Evolutionary conservation across 2,888 invertebrate genomes (phyloP).

Genomic region (Apodemia hepburni): DNA sequence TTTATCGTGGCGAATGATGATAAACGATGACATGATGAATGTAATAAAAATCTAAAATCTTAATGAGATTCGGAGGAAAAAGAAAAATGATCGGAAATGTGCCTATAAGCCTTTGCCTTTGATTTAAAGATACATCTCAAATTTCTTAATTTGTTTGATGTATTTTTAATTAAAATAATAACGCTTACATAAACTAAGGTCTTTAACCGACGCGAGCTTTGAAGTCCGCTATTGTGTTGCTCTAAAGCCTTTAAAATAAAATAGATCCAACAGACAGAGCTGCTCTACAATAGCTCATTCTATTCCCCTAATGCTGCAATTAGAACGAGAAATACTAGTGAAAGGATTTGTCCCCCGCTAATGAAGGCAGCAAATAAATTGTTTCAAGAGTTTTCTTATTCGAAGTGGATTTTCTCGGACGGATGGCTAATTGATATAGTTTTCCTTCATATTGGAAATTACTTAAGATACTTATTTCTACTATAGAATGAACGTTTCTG

Average conservation of each 20-base stretch:
- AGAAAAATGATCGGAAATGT: no score
- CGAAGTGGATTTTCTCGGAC: constrained; percentile 14
- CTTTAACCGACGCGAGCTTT: constrained; percentile 39
- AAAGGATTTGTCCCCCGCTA: constrained; percentile 67
- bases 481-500: not conserved
- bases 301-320: constrained; percentile 64
- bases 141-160: constrained; percentile 9
- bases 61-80: no score
- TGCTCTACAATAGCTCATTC: constrained; percentile 60
- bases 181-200: constrained; percentile 36
- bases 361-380: constrained; percentile 62
- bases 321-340: constrained; percentile 58
- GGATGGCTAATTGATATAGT: constrained; percentile 12
- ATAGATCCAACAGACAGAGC: constrained; percentile 46
- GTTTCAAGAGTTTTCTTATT: constrained; percentile 29
- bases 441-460: constrained; percentile 6
- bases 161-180: constrained; percentile 20
- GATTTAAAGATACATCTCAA: not conserved
- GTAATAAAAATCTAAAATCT: no score
- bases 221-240: constrained; percentile 47
- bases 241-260: constrained; percentile 56
- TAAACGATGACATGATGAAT: no score
- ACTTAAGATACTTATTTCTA: not conserved
- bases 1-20: no score
- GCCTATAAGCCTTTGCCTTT: no score